A percentile compares a stretch with the other conserved stretches of the same genome.
These are phyloP conservation scores for Heliconius erato DNA, from an alignment of 2,888 invertebrate genomes.

Conservation along the genomic window DNA sequence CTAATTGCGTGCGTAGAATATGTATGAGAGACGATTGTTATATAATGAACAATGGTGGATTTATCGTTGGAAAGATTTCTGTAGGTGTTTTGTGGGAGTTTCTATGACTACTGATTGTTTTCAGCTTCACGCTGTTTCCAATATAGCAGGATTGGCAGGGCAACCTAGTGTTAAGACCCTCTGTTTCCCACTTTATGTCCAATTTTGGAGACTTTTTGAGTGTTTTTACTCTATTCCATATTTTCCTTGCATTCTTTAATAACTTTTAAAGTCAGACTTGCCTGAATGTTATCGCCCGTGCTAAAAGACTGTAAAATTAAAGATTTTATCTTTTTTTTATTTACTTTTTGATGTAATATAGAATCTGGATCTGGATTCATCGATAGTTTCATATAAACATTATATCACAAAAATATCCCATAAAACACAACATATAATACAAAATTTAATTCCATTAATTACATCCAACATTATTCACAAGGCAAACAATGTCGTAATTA, in stretches of 20 bases:
- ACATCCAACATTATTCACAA: slow-evolving; percentile 41
- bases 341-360: not conserved
- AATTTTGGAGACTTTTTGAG: no score
- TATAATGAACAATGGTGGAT: slow-evolving; percentile 52
- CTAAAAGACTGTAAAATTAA: no score
- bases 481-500: slow-evolving; percentile 50
- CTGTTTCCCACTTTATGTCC: no score
- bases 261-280: no score
- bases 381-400: not conserved
- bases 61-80: slow-evolving; percentile 22
- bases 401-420: not conserved
- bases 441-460: slow-evolving; percentile 37
- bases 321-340: not conserved
- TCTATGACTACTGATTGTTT: not conserved
- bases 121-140: not conserved
- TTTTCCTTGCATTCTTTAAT: no score
- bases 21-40: slow-evolving; percentile 72
- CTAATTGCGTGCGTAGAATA: slow-evolving; percentile 79
- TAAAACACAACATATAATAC: slow-evolving; percentile 1
- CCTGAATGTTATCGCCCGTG: no score
- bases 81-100: not conserved
- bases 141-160: no score
- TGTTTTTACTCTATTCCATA: no score
- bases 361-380: not conserved
- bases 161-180: no score